Percentiles rank a stretch among this genome's conserved stretches.
Evolutionary conservation across 2,888 invertebrate genomes (phyloP).

Genomic region (Eledona agricola): DNA sequence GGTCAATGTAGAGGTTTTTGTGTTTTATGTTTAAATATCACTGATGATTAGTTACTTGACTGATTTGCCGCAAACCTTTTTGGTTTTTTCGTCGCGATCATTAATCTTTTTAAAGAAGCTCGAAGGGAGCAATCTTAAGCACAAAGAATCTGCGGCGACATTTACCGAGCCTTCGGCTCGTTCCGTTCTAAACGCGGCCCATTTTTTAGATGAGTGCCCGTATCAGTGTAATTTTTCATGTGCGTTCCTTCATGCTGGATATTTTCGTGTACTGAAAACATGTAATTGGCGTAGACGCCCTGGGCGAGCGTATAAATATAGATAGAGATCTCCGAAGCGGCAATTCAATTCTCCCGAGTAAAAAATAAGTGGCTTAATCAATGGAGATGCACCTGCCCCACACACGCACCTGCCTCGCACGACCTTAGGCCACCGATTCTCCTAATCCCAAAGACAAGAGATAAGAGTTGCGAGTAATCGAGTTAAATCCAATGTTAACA

Average conservation of each 20-base stretch:
- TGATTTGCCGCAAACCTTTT: too few species aligned
- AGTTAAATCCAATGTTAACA: slow-evolving; percentile 37
- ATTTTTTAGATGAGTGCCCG: too few species aligned
- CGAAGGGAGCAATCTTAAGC: too few species aligned
- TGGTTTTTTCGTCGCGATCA: too few species aligned
- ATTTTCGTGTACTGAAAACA: slow-evolving; percentile 21
- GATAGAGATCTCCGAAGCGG: slow-evolving; percentile 25
- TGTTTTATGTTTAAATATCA: too few species aligned
- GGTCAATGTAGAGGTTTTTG: too few species aligned
- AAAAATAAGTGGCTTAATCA: slow-evolving; percentile 45
- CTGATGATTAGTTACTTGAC: too few species aligned
- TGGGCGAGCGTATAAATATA: slow-evolving; percentile 28
- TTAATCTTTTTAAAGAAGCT: too few species aligned
- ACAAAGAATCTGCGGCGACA: too few species aligned
- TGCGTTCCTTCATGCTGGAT: slow-evolving; percentile 3
- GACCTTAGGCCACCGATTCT: slow-evolving; percentile 17
- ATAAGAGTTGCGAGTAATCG: slow-evolving; percentile 33
- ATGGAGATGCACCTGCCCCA: slow-evolving; percentile 42
- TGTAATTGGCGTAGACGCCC: slow-evolving; percentile 25
- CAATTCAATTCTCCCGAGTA: slow-evolving; percentile 25
- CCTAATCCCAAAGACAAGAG: slow-evolving; percentile 33
- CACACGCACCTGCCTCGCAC: slow-evolving; percentile 36
- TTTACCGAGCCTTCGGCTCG: too few species aligned
- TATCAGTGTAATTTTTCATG: slow-evolving; percentile 18
- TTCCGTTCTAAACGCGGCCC: too few species aligned